Percentiles rank a stretch among this genome's conserved stretches.
These are phyloP conservation scores for Microtus richardsoni DNA, from an alignment of 2,113 vertebrate genomes.

Conservation along the genomic window DNA sequence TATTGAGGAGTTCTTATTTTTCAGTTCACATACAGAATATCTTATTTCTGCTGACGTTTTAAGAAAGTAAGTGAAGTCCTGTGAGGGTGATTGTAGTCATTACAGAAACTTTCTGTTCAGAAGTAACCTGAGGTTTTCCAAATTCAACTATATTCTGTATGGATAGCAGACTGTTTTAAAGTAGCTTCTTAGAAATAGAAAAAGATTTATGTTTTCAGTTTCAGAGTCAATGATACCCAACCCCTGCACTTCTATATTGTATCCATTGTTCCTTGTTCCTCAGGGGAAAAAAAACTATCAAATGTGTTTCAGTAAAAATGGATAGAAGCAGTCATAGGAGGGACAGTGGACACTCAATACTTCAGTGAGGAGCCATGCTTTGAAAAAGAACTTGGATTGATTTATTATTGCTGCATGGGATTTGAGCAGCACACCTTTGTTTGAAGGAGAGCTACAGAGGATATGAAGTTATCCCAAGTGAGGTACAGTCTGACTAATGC, in stretches of 20 bases:
- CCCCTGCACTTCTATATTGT: neutral
- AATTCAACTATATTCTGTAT: neutral
- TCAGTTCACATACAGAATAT: neutral
- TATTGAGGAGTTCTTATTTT: neutral
- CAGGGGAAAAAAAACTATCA: neutral
- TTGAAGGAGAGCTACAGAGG: neutral
- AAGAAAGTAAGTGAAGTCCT: neutral
- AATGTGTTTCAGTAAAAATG: neutral
- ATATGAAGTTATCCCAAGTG: neutral
- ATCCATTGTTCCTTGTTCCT: neutral
- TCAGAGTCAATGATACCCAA: neutral
- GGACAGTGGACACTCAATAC: neutral
- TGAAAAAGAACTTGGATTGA: neutral
- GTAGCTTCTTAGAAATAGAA: neutral
- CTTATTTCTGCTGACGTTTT: neutral
- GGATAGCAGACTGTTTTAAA: neutral
- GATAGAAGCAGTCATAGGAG: neutral
- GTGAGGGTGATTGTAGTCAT: neutral
- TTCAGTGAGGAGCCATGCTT: neutral
- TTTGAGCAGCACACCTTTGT: neutral
- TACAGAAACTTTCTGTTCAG: neutral
- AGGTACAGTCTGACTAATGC: neutral
- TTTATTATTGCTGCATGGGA: neutral
- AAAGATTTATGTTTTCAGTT: neutral
- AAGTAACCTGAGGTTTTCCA: constrained; percentile 24